Evolutionary conservation across 2,888 invertebrate species (phyloP).

Genomic region (Xylocampa areola): DNA sequence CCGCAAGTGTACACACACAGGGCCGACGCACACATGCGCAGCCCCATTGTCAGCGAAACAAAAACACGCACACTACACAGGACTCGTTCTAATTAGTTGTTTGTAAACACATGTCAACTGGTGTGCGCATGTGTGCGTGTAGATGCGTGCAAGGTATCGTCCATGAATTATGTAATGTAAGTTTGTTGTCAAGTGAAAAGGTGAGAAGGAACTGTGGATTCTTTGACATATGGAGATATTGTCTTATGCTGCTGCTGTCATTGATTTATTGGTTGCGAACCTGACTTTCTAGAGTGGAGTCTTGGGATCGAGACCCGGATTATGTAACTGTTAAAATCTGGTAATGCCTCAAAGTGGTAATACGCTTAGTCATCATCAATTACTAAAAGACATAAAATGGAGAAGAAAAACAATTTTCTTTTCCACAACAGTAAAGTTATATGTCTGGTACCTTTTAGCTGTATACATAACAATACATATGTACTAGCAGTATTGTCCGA

Average conservation of each 20-base stretch:
- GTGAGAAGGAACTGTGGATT: constrained; percentile 35
- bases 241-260: background rate
- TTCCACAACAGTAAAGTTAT: constrained; percentile 23
- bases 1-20: constrained; percentile 56
- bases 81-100: constrained; percentile 80
- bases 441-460: constrained; percentile 41
- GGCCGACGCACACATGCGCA: constrained; percentile 57
- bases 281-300: too few species aligned
- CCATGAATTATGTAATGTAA: constrained; percentile 58
- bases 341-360: background rate
- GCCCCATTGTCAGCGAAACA: constrained; percentile 68
- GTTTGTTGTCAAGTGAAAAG: constrained; percentile 46
- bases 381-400: too few species aligned
- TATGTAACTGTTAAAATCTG: background rate
- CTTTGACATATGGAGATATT: constrained; percentile 24
- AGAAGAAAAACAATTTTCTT: constrained; percentile 9
- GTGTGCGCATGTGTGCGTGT: constrained; percentile 66
- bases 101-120: constrained; percentile 78
- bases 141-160: constrained; percentile 59
- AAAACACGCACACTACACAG: constrained; percentile 71
- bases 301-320: background rate
- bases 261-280: background rate
- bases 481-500: constrained; percentile 49
- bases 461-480: constrained; percentile 47
- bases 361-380: too few species aligned